Conservation (phyloP, 2,113 vertebrate species). For the Engraulis encrasicolus region DNA sequence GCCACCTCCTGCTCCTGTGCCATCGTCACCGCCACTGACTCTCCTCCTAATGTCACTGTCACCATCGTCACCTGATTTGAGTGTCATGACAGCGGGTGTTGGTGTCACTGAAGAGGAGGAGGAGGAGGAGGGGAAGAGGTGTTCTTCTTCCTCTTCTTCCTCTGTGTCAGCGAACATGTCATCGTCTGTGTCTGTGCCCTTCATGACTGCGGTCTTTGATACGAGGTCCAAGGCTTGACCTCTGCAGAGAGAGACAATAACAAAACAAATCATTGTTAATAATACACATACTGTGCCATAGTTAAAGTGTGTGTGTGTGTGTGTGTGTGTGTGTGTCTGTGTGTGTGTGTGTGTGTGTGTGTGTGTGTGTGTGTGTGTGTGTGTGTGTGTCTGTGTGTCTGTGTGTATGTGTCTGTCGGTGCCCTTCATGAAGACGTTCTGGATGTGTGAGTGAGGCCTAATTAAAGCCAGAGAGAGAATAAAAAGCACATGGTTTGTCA, state of each 20-base stretch:
- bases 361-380: not conserved
- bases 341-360: not conserved
- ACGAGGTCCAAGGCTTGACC: not conserved
- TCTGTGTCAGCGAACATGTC: not conserved
- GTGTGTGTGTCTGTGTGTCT: too few relatives aligned
- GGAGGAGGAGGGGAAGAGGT: not conserved
- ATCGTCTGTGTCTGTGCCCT: not conserved
- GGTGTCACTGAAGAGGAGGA: too few relatives aligned
- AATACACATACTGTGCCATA: too few relatives aligned
- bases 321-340: not conserved
- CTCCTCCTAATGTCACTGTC: not conserved
- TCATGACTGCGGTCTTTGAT: not conserved
- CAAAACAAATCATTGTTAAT: not conserved
- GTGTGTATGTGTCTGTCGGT: too few relatives aligned
- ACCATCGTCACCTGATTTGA: not conserved
- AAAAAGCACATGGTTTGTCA: too few relatives aligned
- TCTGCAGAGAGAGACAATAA: not conserved
- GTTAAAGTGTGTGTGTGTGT: too few relatives aligned
- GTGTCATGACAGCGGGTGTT: too few relatives aligned
- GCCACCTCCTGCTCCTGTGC: not conserved
- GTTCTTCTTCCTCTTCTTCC: conserved; percentile 1
- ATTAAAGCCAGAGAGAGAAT: too few relatives aligned
- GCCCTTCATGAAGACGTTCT: too few relatives aligned
- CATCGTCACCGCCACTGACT: not conserved
- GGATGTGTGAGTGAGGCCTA: too few relatives aligned